A percentile compares a stretch with the other conserved stretches of the same genome.
Conservation (phyloP, 64 coral and sea anemone genomes). For the Pocillopora verrucosa region DNA sequence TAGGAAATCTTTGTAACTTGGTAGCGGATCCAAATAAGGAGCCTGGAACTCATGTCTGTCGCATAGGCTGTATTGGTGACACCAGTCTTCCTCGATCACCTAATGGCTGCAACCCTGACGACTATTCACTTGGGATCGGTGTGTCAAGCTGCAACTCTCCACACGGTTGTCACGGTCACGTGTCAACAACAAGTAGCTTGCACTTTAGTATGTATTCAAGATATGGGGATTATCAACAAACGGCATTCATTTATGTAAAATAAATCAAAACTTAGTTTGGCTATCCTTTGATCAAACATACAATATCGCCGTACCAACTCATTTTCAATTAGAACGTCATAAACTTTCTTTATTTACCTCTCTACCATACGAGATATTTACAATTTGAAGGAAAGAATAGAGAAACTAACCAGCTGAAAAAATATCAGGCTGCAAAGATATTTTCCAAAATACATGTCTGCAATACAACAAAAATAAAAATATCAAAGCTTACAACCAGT, state of each 20-base stretch:
- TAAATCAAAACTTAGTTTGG: not conserved
- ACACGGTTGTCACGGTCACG: constrained; percentile 57
- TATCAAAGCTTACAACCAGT: no score
- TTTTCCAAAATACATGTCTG: no score
- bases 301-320: no score
- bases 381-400: no score
- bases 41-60: constrained; percentile 86
- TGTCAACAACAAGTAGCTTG: constrained; percentile 69
- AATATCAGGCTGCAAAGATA: no score
- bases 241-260: constrained; percentile 90
- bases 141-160: constrained; percentile 87
- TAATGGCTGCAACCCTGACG: constrained; percentile 85
- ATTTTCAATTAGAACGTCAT: no score
- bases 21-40: constrained; percentile 81
- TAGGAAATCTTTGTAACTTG: constrained; percentile 89
- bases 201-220: constrained; percentile 85
- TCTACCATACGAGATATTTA: no score
- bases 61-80: constrained; percentile 96
- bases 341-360: no score
- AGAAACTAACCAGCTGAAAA: no score
- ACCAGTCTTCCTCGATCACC: constrained; percentile 83
- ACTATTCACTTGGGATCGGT: constrained; percentile 88
- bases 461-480: no score
- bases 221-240: constrained; percentile 82
- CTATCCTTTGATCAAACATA: no score